Evolutionary conservation across 2,888 invertebrate species (phyloP).

Genomic region (Poecilobothrus nobilitatus): DNA sequence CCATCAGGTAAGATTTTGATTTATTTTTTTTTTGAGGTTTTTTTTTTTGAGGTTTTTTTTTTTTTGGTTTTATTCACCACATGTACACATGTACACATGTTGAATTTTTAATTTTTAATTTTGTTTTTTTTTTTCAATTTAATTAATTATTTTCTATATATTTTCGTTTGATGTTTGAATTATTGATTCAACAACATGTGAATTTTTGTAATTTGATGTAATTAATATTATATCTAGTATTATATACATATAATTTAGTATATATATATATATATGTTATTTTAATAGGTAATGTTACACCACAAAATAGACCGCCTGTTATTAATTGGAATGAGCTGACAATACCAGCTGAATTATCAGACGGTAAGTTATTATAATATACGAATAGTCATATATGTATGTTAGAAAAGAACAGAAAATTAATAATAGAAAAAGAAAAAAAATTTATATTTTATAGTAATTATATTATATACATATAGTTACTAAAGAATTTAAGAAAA

Average conservation of each 20-base stretch:
- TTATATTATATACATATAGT: background rate
- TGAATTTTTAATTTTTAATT: background rate
- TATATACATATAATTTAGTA: background rate
- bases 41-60: no score
- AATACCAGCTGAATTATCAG: conserved; percentile 38
- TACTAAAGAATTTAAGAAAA: background rate
- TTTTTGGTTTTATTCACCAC: background rate
- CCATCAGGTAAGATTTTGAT: conserved; percentile 32
- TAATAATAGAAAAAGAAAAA: background rate
- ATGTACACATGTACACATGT: background rate
- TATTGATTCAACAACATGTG: background rate
- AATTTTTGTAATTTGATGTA: conserved; percentile 2
- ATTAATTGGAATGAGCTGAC: conserved; percentile 39
- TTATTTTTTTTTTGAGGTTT: conserved; percentile 10
- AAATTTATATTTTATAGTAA: background rate
- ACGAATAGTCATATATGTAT: background rate
- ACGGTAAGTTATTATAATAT: conserved; percentile 29
- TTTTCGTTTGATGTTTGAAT: background rate
- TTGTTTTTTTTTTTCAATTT: background rate
- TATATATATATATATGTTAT: conserved; percentile 3
- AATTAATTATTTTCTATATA: no score
- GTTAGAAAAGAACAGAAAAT: background rate
- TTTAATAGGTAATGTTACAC: conserved; percentile 28
- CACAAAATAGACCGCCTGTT: conserved; percentile 25
- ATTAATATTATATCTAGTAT: background rate